phyloP scores from a whole-genome alignment of 2,888 invertebrate species.

The Andrena hattorfiana region DNA sequence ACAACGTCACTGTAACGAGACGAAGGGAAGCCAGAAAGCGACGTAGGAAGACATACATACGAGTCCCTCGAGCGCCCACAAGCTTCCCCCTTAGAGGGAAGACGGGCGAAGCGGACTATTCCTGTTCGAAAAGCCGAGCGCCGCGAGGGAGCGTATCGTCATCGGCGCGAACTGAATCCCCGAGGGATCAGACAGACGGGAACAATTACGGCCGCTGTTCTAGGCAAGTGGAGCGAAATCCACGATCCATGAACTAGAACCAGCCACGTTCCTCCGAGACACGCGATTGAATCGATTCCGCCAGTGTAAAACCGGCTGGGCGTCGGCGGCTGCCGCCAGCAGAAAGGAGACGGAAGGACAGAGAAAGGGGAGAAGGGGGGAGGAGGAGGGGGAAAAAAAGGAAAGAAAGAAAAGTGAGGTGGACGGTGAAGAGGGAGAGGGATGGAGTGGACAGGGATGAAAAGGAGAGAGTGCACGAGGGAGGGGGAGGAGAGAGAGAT shows the following conservation, averaged over 20 bases:
- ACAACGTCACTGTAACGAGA: slow-evolving; percentile 18
- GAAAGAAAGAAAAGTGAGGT: slow-evolving; percentile 53
- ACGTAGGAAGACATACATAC: neutral
- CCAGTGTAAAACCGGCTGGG: slow-evolving; percentile 82
- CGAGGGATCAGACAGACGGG: slow-evolving; percentile 22
- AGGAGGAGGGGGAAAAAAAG: neutral
- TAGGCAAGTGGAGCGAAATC: slow-evolving; percentile 70
- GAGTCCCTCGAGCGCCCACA: neutral
- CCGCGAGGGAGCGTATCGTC: slow-evolving; percentile 4
- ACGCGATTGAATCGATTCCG: slow-evolving; percentile 73
- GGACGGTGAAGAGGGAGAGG: slow-evolving; percentile 32
- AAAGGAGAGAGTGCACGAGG: slow-evolving; percentile 21
- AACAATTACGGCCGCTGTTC: slow-evolving; percentile 68
- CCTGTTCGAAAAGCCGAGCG: neutral
- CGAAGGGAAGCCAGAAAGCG: slow-evolving; percentile 11
- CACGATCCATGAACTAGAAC: slow-evolving; percentile 66
- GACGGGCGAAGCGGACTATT: neutral
- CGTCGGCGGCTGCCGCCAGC: slow-evolving; percentile 80
- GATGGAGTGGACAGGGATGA: slow-evolving; percentile 31
- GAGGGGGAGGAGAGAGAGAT: slow-evolving; percentile 59
- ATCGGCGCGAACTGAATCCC: slow-evolving; percentile 32
- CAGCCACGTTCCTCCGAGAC: slow-evolving; percentile 65
- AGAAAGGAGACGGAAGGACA: slow-evolving; percentile 56
- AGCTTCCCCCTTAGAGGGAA: neutral
- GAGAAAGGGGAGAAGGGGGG: neutral